Evolutionary conservation across 2,888 invertebrate genomes (phyloP), one percentile per base, ranked within the genome.

Genomic region (Parnassius apollo): DNA sequence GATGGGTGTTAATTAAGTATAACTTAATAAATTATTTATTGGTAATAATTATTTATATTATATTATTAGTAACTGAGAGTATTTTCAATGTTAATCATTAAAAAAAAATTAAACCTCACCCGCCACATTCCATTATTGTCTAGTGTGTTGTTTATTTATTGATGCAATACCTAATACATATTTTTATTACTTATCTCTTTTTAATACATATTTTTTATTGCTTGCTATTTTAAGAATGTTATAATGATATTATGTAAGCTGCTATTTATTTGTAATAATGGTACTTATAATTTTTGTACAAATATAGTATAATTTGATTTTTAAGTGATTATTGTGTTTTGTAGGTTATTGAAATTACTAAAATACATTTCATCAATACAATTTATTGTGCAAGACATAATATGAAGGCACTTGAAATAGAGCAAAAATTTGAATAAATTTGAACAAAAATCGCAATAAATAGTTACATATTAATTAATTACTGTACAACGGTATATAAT

Each of bases 321-420:
- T 7, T 35, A 35, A 35, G 35, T 35, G 35, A 4, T 35, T 35
- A 35, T 35, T 35, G 35, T 35, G 35, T 35, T 35, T 35, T 35
- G 7, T 35, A 57, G 45, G n/a, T 44, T 58, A 50, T 54, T 4
- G 25, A 56, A 49, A 50, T 48, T n/a, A 9, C n/a, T 63, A 59
- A 35, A 69, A 49, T 56, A 65, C 68, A 67, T 53, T 13, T 11
- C 59, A 57, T 64, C 61, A 67, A 60, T 52, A 25, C 51, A 63
- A 25, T 54, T 59, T 55, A 61, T 55, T 53, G 50, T 46, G 55
- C 64, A 58, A 64, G 50, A 64, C 57, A 57, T 49, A 51, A 78
- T 78, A 71, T 82, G 80, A 83, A 83, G 80, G 81, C 82, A 81
- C 81, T 78, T 77, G 79, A 83, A 82, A 78, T 74, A 68, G 69